Conservation (phyloP, 2,888 invertebrate genomes). For the Phalera bucephala region DNA sequence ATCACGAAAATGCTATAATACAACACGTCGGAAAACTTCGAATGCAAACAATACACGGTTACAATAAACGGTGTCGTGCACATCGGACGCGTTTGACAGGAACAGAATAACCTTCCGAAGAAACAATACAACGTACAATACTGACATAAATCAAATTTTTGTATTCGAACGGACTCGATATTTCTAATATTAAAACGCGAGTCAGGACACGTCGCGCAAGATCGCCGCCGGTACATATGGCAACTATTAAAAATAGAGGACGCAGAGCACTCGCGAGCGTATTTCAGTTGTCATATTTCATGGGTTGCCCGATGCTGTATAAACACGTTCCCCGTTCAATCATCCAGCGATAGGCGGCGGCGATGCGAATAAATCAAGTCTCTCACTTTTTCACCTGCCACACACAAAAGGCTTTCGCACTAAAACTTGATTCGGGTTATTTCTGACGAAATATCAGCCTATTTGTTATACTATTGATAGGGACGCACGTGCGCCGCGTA, state of each 20-base stretch:
- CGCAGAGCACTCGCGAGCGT: slow-evolving; percentile 38
- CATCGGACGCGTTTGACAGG: slow-evolving; percentile 59
- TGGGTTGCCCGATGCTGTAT: slow-evolving; percentile 70
- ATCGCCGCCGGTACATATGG: slow-evolving; percentile 31
- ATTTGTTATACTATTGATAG: slow-evolving; percentile 83
- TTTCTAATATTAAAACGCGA: slow-evolving; percentile 61
- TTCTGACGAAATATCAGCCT: slow-evolving; percentile 82
- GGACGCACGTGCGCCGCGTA: slow-evolving; percentile 77
- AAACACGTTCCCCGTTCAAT: slow-evolving; percentile 81
- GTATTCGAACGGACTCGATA: slow-evolving; percentile 43
- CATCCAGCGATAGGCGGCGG: slow-evolving; percentile 77
- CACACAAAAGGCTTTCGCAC: slow-evolving; percentile 79
- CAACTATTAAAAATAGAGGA: slow-evolving; percentile 41
- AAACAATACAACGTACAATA: slow-evolving; percentile 64
- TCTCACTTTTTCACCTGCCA: slow-evolving; percentile 83
- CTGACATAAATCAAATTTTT: slow-evolving; percentile 68
- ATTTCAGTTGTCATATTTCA: slow-evolving; percentile 76
- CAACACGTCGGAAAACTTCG: slow-evolving; percentile 39
- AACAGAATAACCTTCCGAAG: slow-evolving; percentile 59
- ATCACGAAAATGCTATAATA: slow-evolving; percentile 7
- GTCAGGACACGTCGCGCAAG: slow-evolving; percentile 46
- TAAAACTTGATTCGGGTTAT: slow-evolving; percentile 83
- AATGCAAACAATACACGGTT: slow-evolving; percentile 44
- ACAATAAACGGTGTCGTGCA: slow-evolving; percentile 43
- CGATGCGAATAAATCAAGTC: slow-evolving; percentile 79